Conservation (phyloP, 2,888 invertebrate genomes). For the Ariolimax columbianus region DNA sequence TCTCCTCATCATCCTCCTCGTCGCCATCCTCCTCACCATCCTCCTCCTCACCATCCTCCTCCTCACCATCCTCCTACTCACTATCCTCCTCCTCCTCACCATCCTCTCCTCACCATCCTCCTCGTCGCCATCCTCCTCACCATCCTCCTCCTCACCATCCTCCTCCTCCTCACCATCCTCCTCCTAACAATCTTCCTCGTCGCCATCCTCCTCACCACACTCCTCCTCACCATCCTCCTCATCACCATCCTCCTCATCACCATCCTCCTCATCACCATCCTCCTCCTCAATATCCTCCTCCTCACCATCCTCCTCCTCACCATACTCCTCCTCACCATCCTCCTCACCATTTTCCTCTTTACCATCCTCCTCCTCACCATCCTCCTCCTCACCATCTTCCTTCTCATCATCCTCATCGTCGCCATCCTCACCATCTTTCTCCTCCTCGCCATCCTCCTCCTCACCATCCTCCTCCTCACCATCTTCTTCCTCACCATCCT, state of each 20-base stretch:
- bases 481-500: neutral
- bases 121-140: too few species aligned
- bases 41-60: neutral
- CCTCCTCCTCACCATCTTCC: neutral
- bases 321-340: neutral
- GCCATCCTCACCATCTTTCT: neutral
- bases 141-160: neutral
- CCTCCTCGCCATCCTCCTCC: neutral
- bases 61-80: neutral
- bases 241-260: neutral
- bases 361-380: neutral
- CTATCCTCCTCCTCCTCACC: neutral
- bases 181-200: neutral
- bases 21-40: neutral
- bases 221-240: neutral
- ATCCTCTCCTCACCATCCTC: neutral
- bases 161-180: neutral
- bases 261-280: too few species aligned
- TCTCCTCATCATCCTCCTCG: neutral
- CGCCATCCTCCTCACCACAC: neutral
- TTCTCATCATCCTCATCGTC: neutral
- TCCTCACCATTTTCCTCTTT: neutral
- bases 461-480: neutral
- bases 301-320: neutral
- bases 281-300: too few species aligned